phyloP scores from a whole-genome alignment of 64 coral and sea anemone genomes.

The Montipora sp. region DNA sequence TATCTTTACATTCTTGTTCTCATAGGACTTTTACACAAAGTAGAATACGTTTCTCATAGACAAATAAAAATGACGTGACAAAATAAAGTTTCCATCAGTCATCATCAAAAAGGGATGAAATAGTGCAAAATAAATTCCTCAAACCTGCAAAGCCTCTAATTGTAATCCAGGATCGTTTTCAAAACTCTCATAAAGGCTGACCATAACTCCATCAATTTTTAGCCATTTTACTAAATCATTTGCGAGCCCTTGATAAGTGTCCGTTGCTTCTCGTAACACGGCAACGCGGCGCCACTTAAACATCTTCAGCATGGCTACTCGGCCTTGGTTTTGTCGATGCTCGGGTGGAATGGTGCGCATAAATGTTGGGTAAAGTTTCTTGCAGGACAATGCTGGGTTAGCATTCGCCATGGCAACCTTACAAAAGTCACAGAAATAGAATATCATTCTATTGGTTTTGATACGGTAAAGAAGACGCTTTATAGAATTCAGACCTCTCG shows the following conservation, averaged over 20 bases:
- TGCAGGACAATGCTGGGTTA: constrained; percentile 71
- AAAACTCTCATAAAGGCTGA: constrained; percentile 71
- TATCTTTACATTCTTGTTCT: too few relatives aligned
- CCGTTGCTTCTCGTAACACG: constrained; percentile 60
- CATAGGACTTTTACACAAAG: too few relatives aligned
- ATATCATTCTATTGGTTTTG: too few relatives aligned
- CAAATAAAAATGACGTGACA: too few relatives aligned
- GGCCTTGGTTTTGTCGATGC: constrained; percentile 65
- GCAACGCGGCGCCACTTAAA: constrained; percentile 63
- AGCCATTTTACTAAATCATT: constrained; percentile 77
- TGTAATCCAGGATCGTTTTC: constrained; percentile 40
- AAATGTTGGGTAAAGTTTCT: constrained; percentile 60
- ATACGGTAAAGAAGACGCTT: too few relatives aligned
- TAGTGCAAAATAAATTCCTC: neutral
- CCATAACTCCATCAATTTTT: constrained; percentile 26
- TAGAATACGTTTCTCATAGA: too few relatives aligned
- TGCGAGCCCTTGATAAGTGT: constrained; percentile 72
- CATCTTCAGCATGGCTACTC: constrained; percentile 54
- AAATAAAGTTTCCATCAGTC: too few relatives aligned
- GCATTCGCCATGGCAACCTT: constrained; percentile 83
- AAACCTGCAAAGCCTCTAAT: constrained; percentile 68
- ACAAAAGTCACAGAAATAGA: neutral
- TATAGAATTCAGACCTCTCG: too few relatives aligned
- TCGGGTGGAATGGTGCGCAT: constrained; percentile 82
- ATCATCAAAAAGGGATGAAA: neutral